Percentiles rank a stretch among this genome's conserved stretches.
Conservation (phyloP, 2,113 vertebrate genomes). For the Tragulus kanchil region DNA sequence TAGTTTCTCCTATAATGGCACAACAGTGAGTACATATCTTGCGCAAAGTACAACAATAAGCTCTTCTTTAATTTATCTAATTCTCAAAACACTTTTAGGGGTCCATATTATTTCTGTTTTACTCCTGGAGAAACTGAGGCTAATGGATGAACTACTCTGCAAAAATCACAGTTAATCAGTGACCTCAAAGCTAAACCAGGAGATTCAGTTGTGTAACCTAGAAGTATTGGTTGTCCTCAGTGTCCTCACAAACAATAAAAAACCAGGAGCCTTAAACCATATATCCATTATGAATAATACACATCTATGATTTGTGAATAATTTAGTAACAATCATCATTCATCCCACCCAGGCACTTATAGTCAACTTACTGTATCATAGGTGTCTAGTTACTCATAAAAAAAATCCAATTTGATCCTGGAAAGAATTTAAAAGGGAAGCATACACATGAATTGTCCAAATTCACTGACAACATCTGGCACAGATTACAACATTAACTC, state of each 20-base stretch:
- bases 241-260: not conserved
- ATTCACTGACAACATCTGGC: not conserved
- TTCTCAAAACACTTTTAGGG: not conserved
- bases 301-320: not conserved
- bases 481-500: constrained; percentile 48
- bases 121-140: not conserved
- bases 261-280: too few species aligned
- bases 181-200: too few species aligned
- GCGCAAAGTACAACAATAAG: not conserved
- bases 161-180: not conserved
- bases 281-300: not conserved
- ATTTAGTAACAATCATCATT: not conserved
- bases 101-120: not conserved
- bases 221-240: fast-evolving
- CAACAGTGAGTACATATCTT: not conserved
- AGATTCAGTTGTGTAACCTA: too few species aligned
- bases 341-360: not conserved
- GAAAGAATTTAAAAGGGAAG: not conserved
- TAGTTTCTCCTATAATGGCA: fast-evolving
- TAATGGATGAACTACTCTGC: not conserved
- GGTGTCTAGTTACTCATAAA: not conserved
- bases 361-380: not conserved
- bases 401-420: not conserved
- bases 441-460: not conserved
- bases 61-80: not conserved